phyloP scores from a whole-genome alignment of 64 coral and sea anemone species.

The Actinia equina region DNA sequence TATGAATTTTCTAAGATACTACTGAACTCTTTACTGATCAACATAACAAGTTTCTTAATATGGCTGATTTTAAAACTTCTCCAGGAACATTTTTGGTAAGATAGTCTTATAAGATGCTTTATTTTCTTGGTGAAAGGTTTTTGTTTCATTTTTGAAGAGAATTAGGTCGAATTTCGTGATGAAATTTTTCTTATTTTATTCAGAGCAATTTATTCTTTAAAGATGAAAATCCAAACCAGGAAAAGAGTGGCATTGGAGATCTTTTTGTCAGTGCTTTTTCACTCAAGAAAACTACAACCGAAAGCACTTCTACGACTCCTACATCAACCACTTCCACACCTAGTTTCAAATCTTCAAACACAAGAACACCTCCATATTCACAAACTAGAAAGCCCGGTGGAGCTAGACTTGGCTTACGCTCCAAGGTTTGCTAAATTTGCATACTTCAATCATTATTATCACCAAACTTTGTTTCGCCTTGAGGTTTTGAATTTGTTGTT shows the following conservation, averaged over 20 bases:
- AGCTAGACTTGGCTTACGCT: neutral
- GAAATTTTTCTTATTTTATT: slow-evolving; percentile 27
- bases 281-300: slow-evolving; percentile 21
- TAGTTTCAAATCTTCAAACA: neutral
- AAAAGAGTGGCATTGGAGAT: slow-evolving; percentile 61
- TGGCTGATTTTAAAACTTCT: slow-evolving; percentile 24
- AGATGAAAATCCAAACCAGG: slow-evolving; percentile 52
- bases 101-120: neutral
- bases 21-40: neutral
- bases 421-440: slow-evolving; percentile 15
- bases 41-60: neutral
- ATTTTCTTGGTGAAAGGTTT: neutral
- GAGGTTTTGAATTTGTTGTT: neutral
- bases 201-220: slow-evolving; percentile 97
- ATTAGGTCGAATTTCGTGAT: neutral
- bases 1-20: slow-evolving; percentile 12
- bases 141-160: neutral
- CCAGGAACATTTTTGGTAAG: slow-evolving; percentile 31
- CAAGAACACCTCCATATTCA: neutral
- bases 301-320: neutral
- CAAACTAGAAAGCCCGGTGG: neutral
- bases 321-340: neutral
- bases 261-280: slow-evolving; percentile 56
- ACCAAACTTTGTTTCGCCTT: neutral
- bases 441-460: neutral